These are phyloP conservation scores for Penaeus vannamei DNA, from an alignment of 1,140 invertebrate genomes.

Conservation along the genomic window DNA sequence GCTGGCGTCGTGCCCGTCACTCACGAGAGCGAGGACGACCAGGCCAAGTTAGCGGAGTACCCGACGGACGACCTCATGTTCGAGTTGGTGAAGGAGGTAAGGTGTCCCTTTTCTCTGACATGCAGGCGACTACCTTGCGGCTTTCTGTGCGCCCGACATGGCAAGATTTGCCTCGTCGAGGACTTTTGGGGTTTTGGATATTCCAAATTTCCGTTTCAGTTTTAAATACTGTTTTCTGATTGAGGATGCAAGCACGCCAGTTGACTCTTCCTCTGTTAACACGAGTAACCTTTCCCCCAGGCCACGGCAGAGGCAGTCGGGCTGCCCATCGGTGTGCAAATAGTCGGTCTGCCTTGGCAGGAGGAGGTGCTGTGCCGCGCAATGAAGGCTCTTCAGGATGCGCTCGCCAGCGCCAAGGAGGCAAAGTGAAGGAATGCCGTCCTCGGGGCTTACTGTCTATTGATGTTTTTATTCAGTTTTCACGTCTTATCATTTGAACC, in stretches of 20 bases:
- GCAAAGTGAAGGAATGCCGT: neutral
- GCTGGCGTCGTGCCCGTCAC: slow-evolving; percentile 71
- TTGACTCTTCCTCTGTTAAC: no score
- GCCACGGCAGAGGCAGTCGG: slow-evolving; percentile 69
- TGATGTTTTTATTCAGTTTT: no score
- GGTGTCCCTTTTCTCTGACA: neutral
- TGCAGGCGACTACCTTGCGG: no score
- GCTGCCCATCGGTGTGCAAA: slow-evolving; percentile 72
- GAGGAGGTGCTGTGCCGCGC: slow-evolving; percentile 70
- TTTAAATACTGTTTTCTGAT: no score
- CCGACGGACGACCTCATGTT: slow-evolving; percentile 68
- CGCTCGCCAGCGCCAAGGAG: neutral
- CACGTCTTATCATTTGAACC: no score
- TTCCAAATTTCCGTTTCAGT: no score
- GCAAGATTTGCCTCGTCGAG: no score
- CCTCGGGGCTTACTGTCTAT: no score
- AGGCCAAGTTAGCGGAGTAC: slow-evolving; percentile 69
- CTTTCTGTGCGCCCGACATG: no score
- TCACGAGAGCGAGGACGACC: slow-evolving; percentile 69
- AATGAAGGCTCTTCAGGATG: slow-evolving; percentile 35
- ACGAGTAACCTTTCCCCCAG: slow-evolving; percentile 45
- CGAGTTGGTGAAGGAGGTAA: slow-evolving; percentile 69
- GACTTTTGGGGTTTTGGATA: no score
- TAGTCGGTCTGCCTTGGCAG: slow-evolving; percentile 71
- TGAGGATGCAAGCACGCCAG: no score